Conservation (phyloP, 2,113 vertebrate species). For the Lucifuga dentata region DNA sequence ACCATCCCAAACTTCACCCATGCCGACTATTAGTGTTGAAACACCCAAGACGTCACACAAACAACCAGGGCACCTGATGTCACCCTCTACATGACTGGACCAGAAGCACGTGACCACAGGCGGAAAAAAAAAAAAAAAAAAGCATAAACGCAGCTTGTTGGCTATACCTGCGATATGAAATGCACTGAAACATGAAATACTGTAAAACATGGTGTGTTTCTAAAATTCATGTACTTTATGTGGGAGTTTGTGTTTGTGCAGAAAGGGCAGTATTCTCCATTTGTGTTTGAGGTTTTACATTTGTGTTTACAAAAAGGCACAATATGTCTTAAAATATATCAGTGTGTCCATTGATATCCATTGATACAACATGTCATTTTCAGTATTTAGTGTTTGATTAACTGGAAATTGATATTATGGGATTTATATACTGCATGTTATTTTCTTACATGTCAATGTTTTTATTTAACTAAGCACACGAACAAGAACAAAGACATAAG, state of each 20-base stretch:
- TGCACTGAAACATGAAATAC: constrained; percentile 6
- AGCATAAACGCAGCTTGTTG: background rate
- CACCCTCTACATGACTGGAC: background rate
- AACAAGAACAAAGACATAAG: too few relatives aligned
- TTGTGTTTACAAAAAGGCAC: background rate
- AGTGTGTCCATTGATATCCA: too few relatives aligned
- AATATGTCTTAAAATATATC: constrained; percentile 1
- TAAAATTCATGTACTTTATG: constrained; percentile 7
- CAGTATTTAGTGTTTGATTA: too few relatives aligned
- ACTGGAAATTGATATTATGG: too few relatives aligned
- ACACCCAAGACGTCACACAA: constrained; percentile 30
- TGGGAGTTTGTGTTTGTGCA: constrained; percentile 47
- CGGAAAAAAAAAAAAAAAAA: background rate
- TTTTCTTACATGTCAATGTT: too few relatives aligned
- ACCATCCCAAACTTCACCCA: constrained; percentile 61
- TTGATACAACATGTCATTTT: too few relatives aligned
- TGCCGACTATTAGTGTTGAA: constrained; percentile 38
- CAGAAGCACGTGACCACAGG: too few relatives aligned
- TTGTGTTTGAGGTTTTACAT: background rate
- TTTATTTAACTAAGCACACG: too few relatives aligned
- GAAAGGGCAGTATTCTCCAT: background rate
- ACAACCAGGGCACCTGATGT: constrained; percentile 31
- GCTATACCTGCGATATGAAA: background rate
- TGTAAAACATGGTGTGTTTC: background rate
- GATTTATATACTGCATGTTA: too few relatives aligned